Evolutionary conservation across 2,797 vertebrate genomes (phyloP).

Genomic region (Tinamus major): DNA sequence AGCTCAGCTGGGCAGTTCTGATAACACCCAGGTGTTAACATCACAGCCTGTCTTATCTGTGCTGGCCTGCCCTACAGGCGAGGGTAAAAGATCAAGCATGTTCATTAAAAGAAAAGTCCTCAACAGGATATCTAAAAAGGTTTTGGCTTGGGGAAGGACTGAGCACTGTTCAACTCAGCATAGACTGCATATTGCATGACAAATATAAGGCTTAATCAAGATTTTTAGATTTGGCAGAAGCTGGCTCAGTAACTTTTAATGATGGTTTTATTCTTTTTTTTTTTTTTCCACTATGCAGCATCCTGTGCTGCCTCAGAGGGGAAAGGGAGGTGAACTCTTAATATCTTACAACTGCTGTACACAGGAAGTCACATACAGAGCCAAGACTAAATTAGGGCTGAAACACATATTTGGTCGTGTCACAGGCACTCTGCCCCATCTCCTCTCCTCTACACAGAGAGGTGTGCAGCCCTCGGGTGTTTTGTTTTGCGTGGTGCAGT

Average conservation of each 20-base stretch:
- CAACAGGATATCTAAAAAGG: neutral
- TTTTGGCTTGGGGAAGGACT: neutral
- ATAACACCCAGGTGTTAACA: constrained; percentile 1
- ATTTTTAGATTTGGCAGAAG: neutral
- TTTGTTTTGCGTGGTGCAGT: neutral
- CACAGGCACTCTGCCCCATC: neutral
- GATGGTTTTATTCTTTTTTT: neutral
- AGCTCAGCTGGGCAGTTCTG: neutral
- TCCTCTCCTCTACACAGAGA: neutral
- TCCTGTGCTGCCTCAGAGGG: neutral
- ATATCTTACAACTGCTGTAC: neutral
- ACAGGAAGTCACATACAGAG: neutral
- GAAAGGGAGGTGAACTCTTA: neutral
- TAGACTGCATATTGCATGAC: neutral
- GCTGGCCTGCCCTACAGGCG: neutral
- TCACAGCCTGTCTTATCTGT: neutral
- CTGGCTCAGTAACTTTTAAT: neutral
- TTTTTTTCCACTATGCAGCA: neutral
- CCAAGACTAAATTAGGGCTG: neutral
- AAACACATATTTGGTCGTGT: neutral
- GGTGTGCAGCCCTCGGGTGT: neutral
- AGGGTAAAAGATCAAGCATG: neutral
- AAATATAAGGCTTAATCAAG: neutral
- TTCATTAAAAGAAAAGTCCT: neutral
- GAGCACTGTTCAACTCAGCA: neutral